phyloP scores from a whole-genome alignment of 2,113 vertebrate species.

The Laterallus jamaicensis region DNA sequence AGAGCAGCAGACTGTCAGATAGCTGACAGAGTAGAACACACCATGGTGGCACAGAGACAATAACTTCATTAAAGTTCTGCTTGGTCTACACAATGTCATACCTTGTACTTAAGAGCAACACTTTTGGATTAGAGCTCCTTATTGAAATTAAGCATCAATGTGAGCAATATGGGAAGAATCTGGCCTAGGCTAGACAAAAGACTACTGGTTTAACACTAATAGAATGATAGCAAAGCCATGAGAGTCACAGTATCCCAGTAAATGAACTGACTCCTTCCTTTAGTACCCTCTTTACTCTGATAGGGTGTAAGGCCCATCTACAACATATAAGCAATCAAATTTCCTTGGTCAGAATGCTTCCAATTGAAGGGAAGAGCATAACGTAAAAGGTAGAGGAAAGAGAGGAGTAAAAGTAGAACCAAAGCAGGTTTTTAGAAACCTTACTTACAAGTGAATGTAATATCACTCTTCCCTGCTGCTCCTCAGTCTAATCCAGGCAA shows the following conservation, averaged over 20 bases:
- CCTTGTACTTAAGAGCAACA: not conserved
- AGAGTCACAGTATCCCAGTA: not conserved
- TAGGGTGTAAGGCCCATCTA: not conserved
- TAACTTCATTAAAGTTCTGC: not conserved
- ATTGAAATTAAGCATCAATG: not conserved
- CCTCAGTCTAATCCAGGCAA: not conserved
- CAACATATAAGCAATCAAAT: not conserved
- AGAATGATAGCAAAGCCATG: not conserved
- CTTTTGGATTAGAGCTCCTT: not conserved
- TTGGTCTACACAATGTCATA: not conserved
- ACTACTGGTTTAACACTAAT: not conserved
- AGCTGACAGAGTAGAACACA: not conserved
- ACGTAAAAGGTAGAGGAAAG: not conserved
- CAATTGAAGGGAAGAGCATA: not conserved
- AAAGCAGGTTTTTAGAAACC: rapidly evolving
- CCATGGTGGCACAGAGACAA: not conserved
- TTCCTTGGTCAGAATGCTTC: not conserved
- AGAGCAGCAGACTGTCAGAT: not conserved
- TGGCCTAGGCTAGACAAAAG: not conserved
- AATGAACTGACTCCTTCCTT: not conserved
- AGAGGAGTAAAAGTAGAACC: not conserved
- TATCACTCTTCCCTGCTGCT: not conserved
- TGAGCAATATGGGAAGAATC: not conserved
- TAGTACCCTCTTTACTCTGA: not conserved
- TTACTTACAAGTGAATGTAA: not conserved